phyloP scores from a whole-genome alignment of 2,888 invertebrate species.

The Melieria crassipennis region DNA sequence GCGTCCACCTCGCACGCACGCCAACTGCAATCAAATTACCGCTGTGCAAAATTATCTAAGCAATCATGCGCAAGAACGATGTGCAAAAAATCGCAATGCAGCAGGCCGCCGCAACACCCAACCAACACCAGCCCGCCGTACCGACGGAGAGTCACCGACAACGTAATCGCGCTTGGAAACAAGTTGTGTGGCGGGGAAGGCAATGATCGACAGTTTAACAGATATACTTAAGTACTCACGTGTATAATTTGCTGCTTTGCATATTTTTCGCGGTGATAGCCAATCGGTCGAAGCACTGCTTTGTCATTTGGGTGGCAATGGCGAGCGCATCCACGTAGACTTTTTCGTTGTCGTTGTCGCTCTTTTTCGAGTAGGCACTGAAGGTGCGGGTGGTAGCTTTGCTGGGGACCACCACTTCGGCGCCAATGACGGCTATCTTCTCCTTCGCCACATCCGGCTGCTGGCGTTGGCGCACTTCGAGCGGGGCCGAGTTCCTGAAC shows the following conservation, averaged over 20 bases:
- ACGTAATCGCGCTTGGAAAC: no score
- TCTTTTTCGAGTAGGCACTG: background rate
- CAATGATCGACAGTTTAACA: no score
- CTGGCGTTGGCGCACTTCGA: constrained; percentile 32
- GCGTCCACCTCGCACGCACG: background rate
- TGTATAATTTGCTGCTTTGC: constrained; percentile 58
- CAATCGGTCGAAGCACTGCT: constrained; percentile 49
- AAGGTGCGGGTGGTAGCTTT: background rate
- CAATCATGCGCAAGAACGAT: no score
- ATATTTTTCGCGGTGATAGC: constrained; percentile 49
- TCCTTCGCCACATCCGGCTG: constrained; percentile 17
- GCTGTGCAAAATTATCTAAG: background rate
- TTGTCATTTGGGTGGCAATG: constrained; percentile 59
- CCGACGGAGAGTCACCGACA: no score
- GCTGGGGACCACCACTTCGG: background rate
- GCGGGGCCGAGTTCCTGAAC: no score
- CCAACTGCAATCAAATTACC: background rate
- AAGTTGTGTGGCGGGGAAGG: no score
- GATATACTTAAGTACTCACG: constrained; percentile 54
- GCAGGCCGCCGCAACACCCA: no score
- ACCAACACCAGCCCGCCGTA: no score
- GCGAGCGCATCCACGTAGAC: constrained; percentile 48
- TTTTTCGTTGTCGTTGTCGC: constrained; percentile 10
- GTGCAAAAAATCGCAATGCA: no score
- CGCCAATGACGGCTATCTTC: constrained; percentile 16